Evolutionary conservation across 2,888 invertebrate species (phyloP).

Genomic region (Neoascia interrupta): DNA sequence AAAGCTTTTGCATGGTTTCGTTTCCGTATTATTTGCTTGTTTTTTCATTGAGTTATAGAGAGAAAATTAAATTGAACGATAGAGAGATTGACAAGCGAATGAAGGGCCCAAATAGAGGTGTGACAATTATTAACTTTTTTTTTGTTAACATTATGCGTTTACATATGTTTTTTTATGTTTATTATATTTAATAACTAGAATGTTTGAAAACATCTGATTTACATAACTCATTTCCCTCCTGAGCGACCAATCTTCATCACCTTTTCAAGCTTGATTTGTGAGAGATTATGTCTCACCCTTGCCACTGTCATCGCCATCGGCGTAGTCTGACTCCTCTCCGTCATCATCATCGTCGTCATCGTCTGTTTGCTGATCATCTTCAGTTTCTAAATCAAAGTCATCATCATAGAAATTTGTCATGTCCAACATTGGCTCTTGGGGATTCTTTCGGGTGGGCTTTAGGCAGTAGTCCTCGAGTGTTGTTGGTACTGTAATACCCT

Average conservation of each 20-base stretch:
- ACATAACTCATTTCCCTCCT: slow-evolving; percentile 22
- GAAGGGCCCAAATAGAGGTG: slow-evolving; percentile 32
- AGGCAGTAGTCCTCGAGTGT: slow-evolving; percentile 99
- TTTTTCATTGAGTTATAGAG: slow-evolving; percentile 52
- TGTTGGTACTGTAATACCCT: slow-evolving; percentile 97
- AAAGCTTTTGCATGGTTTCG: slow-evolving; percentile 60
- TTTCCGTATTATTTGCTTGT: slow-evolving; percentile 13
- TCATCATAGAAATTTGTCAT: slow-evolving; percentile 98
- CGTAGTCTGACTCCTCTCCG: slow-evolving; percentile 73
- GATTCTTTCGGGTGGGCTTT: slow-evolving; percentile 93
- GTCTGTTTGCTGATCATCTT: slow-evolving; percentile 84
- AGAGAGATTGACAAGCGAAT: slow-evolving; percentile 41
- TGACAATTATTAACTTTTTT: slow-evolving; percentile 28
- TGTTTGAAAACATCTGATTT: slow-evolving; percentile 29
- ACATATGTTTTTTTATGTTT: slow-evolving; percentile 14
- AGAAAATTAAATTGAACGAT: slow-evolving; percentile 61
- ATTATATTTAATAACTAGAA: slow-evolving; percentile 51
- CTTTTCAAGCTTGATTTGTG: slow-evolving; percentile 26
- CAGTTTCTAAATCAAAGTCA: slow-evolving; percentile 92
- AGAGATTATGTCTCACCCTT: slow-evolving; percentile 87
- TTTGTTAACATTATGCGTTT: slow-evolving; percentile 38
- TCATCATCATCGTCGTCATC: slow-evolving; percentile 87
- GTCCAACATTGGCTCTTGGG: slow-evolving; percentile 90
- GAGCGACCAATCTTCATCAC: slow-evolving; percentile 15
- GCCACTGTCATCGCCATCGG: slow-evolving; percentile 88